Base-by-base conservation (phyloP, 2,888 invertebrate species). In the Siphlonurus alternatus region DNA sequence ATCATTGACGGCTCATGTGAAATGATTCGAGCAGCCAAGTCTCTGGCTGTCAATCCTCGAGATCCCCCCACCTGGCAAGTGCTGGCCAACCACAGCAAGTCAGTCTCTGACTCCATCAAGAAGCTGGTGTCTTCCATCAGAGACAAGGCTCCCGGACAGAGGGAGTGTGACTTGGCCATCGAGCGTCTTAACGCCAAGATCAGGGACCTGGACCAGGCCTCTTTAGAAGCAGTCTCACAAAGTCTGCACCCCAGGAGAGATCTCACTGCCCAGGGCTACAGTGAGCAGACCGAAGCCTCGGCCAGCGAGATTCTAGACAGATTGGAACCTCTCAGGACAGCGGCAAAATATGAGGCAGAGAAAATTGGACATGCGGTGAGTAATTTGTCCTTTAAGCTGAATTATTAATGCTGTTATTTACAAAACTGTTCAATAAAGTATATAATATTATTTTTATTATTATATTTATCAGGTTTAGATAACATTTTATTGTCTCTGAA, bases 61-160 rank as follows among this genome's bases (percentile, higher is more conserved):
- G 97, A 98, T 77, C 89, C 95, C 1, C 83, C 89, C 1, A 93
- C 93, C 23, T 98, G 98, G 95, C 96, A 96, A 74, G 81, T 87
- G 65, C 83, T 99, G 66, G 95, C 97, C 0, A 85, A 85, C 70
- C 93, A 96, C 78, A 95, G 95, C 73, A 96, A 94, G 75, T 88
- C 86, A 62, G 96, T 99, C 1, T 96, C 96, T 1, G 97, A 98
- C 74, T 91, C 94, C 25, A 97, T 99, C 73, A 98, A 98, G 77
- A 84, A 86, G 15, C 82, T 99, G 2, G 95, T 97, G 2, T 86
- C 92, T 18, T 91, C 93, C 67, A 93, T 97, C 70, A 85, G 91
- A 63, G 96, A 96, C 73, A 92, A 92, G 71, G 95, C 97, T 0
- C 98, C 98, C 0, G 98, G 98, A 0, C 96, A 97, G 75, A 85